These are phyloP conservation scores for Uromys caudimaculatus DNA, from an alignment of 2,797 vertebrate genomes.

Conservation along the genomic window DNA sequence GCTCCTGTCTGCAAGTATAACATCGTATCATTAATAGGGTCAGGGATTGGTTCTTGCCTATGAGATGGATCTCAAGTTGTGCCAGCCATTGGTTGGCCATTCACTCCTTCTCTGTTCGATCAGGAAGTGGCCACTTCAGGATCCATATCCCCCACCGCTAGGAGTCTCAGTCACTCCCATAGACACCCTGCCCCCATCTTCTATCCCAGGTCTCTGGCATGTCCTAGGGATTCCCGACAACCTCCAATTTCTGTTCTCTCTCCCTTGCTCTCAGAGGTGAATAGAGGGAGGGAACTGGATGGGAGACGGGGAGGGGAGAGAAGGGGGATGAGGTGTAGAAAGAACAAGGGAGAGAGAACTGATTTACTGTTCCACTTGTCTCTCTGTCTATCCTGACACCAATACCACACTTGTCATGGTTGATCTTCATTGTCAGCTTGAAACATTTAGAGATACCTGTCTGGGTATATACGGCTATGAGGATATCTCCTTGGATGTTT, in stretches of 20 bases:
- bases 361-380: background rate
- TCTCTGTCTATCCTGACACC: background rate
- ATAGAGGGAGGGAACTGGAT: background rate
- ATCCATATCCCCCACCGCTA: background rate
- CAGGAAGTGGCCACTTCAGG: background rate
- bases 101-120: background rate
- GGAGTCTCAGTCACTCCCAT: background rate
- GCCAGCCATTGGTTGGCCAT: background rate
- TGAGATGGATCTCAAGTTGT: background rate
- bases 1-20: background rate
- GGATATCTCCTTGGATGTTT: background rate
- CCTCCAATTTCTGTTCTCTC: background rate
- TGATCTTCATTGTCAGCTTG: background rate
- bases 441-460: background rate
- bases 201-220: background rate
- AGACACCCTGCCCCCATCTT: background rate
- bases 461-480: background rate
- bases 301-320: background rate
- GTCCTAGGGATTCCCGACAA: background rate
- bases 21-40: background rate
- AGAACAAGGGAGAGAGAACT: background rate
- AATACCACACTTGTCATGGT: background rate
- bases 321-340: background rate
- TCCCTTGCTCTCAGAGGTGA: background rate
- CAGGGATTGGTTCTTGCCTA: background rate